These are phyloP conservation scores for Cathartes aura DNA, from an alignment of 2,113 vertebrate genomes.

Conservation along the genomic window DNA sequence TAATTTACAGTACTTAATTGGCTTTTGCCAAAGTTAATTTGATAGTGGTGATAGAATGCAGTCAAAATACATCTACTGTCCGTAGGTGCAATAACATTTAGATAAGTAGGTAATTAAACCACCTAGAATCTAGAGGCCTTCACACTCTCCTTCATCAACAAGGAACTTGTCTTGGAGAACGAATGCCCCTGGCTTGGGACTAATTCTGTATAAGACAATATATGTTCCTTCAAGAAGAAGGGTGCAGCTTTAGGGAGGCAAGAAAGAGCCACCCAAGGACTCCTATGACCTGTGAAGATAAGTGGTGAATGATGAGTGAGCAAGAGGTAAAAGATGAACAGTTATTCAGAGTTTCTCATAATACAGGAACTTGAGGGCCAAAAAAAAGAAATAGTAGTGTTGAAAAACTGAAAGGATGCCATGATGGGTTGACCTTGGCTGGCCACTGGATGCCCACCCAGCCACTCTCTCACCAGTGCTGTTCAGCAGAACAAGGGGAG, in stretches of 20 bases:
- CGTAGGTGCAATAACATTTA: constrained; percentile 44
- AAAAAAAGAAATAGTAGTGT: background rate
- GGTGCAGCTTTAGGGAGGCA: background rate
- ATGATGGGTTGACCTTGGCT: background rate
- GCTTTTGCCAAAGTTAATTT: constrained; percentile 77
- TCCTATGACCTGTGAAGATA: background rate
- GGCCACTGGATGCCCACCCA: accelerated
- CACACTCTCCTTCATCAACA: background rate
- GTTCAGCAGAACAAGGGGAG: accelerated
- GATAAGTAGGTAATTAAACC: constrained; percentile 62
- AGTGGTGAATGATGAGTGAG: background rate
- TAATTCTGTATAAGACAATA: background rate
- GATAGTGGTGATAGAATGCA: constrained; percentile 61
- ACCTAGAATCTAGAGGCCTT: background rate
- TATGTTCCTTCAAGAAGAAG: background rate
- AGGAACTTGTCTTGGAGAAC: background rate
- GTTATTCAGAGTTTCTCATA: background rate
- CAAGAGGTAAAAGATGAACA: background rate
- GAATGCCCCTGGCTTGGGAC: background rate
- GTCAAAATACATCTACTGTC: constrained; percentile 48
- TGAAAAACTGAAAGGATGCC: background rate
- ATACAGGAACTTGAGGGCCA: background rate
- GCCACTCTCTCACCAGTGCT: background rate
- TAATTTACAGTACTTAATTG: constrained; percentile 78
- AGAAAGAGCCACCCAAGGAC: accelerated